Percentiles rank a stretch among this genome's conserved stretches.
Evolutionary conservation across 2,113 vertebrate genomes (phyloP).

Genomic region (Heteronetta atricapilla): DNA sequence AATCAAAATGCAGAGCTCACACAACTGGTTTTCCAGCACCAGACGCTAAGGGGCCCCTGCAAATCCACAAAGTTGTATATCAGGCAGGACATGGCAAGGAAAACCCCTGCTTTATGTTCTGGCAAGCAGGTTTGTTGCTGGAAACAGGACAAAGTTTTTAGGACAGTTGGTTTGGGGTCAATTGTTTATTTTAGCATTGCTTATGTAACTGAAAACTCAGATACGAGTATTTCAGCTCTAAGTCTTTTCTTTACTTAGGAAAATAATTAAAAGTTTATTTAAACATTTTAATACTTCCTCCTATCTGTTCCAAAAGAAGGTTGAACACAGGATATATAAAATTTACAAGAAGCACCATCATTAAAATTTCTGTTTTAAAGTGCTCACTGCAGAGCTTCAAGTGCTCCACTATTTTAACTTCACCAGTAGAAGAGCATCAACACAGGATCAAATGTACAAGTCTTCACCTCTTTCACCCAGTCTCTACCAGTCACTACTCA

Average conservation of each 20-base stretch:
- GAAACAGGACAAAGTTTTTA: not conserved
- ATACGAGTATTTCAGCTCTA: not conserved
- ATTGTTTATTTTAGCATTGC: not conserved
- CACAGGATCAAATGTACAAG: not conserved
- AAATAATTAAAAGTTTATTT: not conserved
- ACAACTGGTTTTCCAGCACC: not conserved
- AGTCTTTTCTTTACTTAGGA: not conserved
- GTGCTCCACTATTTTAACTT: not conserved
- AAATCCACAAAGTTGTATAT: not conserved
- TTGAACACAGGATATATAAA: not conserved
- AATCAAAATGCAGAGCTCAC: not conserved
- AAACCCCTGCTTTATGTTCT: not conserved
- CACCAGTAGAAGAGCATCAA: not conserved
- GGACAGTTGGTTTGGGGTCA: not conserved
- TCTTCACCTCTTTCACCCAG: not conserved
- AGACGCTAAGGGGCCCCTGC: not conserved
- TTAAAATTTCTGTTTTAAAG: not conserved
- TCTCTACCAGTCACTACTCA: not conserved
- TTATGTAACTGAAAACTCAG: not conserved
- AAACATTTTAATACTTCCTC: not conserved
- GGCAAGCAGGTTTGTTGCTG: not conserved
- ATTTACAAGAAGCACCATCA: not conserved
- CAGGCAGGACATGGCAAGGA: not conserved
- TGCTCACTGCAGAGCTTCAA: not conserved
- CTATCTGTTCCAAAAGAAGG: not conserved